Conservation (phyloP, 2,113 vertebrate genomes). For the Eubucco bourcierii region DNA sequence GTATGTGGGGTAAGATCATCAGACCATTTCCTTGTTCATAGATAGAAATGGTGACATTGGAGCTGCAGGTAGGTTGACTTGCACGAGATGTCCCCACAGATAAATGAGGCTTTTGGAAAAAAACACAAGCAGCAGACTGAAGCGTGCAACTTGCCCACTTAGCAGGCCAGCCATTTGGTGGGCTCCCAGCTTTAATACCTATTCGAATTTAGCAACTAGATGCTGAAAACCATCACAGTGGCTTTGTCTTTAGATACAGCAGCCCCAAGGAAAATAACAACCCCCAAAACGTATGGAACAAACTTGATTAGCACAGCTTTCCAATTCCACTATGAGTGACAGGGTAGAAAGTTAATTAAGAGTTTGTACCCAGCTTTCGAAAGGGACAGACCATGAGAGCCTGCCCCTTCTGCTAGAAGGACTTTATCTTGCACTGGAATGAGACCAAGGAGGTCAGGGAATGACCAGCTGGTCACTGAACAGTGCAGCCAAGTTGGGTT, state of each 20-base stretch:
- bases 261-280: accelerated
- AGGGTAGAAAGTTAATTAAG: background rate
- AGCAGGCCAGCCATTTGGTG: background rate
- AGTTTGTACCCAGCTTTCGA: constrained; percentile 51
- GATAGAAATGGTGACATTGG: no score
- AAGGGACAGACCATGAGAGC: constrained; percentile 21
- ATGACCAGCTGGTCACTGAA: constrained; percentile 59
- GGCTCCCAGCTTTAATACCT: background rate
- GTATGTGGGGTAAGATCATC: accelerated
- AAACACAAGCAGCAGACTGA: accelerated
- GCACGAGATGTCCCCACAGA: accelerated
- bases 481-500: constrained; percentile 45
- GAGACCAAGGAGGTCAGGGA: constrained; percentile 49
- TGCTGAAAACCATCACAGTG: background rate
- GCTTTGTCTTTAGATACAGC: background rate
- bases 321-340: background rate
- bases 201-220: background rate
- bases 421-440: constrained; percentile 53
- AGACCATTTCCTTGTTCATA: background rate
- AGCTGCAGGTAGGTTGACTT: background rate
- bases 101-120: background rate
- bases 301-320: background rate
- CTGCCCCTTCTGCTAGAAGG: constrained; percentile 68
- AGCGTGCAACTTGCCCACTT: accelerated
- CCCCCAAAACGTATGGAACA: background rate